Percentiles rank a stretch among this genome's conserved stretches.
phyloP scores from a whole-genome alignment of 2,888 invertebrate species.

The Stomorhina lunata region DNA sequence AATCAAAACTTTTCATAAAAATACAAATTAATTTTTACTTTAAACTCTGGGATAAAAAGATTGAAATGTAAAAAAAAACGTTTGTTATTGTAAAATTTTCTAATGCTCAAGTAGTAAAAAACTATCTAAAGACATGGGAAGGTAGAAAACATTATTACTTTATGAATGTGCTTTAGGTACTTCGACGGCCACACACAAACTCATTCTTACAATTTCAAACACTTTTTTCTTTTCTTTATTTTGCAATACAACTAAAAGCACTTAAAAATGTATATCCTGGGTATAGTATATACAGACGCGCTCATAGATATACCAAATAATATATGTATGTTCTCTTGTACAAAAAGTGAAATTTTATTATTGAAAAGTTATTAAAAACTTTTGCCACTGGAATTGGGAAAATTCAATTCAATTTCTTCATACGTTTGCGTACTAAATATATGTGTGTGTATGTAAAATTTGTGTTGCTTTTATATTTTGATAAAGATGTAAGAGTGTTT shows the following conservation, averaged over 20 bases:
- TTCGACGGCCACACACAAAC: not conserved
- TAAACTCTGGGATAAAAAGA: too few species aligned
- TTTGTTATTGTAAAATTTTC: too few species aligned
- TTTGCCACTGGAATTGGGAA: conserved; percentile 61
- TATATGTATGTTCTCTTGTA: not conserved
- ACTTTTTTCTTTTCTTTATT: not conserved
- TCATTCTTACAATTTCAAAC: conserved; percentile 1
- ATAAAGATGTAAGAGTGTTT: not conserved
- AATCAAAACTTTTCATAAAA: too few species aligned
- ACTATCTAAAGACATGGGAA: not conserved
- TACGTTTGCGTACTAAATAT: not conserved
- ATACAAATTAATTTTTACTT: too few species aligned
- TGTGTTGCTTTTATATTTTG: too few species aligned
- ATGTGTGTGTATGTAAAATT: not conserved
- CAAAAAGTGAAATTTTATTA: conserved; percentile 55
- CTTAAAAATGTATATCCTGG: conserved; percentile 42
- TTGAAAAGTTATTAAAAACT: conserved; percentile 65
- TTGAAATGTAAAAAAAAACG: too few species aligned
- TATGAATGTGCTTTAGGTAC: not conserved
- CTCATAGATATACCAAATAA: not conserved
- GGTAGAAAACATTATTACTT: conserved; percentile 14
- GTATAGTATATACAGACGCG: not conserved
- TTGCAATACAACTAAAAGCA: conserved; percentile 53
- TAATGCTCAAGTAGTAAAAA: not conserved
- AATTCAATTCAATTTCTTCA: conserved; percentile 60